Percentiles rank a stretch among this genome's conserved stretches.
These are phyloP conservation scores for Podargus strigoides DNA, from an alignment of 2,797 vertebrate species.

Conservation along the genomic window DNA sequence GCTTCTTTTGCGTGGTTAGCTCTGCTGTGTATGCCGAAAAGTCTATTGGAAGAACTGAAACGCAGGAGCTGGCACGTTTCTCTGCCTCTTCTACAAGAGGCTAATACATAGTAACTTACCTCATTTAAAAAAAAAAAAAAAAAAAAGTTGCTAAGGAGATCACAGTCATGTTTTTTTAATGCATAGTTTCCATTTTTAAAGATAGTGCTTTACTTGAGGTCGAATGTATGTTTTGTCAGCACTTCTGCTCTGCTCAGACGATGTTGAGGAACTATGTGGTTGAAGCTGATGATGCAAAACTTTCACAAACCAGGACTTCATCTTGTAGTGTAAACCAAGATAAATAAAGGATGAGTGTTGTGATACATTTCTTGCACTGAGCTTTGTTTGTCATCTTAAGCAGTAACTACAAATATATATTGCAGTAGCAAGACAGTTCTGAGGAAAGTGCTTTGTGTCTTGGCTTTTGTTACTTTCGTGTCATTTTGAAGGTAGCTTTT, in stretches of 20 bases:
- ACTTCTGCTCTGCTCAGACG: background rate
- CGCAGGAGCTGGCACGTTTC: background rate
- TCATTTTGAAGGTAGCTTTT: background rate
- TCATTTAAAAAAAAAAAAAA: background rate
- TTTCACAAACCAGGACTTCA: background rate
- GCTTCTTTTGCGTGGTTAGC: background rate
- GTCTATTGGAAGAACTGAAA: too few relatives aligned
- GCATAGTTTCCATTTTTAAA: background rate
- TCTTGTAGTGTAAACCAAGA: background rate
- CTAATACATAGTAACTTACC: accelerated
- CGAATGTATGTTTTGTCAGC: background rate
- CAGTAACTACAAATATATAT: background rate
- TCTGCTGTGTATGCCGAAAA: background rate
- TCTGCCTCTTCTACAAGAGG: background rate
- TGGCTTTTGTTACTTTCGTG: background rate
- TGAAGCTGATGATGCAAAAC: background rate
- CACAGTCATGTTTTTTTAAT: accelerated
- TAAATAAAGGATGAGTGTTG: background rate
- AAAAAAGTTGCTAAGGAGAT: background rate
- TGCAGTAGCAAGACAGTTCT: background rate
- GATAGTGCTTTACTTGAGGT: background rate
- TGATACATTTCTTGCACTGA: background rate
- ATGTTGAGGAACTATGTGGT: background rate
- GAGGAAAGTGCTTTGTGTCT: background rate
- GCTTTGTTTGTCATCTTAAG: background rate